Evolutionary conservation across 2,888 invertebrate species (phyloP), one percentile per base, ranked within the genome.

Genomic region (Epinotia ramella): DNA sequence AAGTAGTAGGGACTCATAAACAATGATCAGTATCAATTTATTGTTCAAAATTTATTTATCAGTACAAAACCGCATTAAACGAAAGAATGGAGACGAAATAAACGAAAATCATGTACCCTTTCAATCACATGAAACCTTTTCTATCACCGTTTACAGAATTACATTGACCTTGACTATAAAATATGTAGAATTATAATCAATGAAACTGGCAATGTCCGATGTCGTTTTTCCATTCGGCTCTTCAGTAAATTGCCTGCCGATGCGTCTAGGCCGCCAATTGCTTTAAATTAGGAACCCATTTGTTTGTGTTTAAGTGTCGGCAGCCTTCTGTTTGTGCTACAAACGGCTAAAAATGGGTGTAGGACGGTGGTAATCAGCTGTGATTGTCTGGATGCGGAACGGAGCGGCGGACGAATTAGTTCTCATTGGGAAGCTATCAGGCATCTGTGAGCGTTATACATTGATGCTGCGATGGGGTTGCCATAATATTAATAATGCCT

Each of bases 271-370:
- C 81, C 79, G 79, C 86, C 90, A 91, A 91, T 91, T 91, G 90
- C 82, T 83, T 86, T 87, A 88, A 91, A 92, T 92, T 89, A 91
- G 88, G 87, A 89, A 84, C 83, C 86, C 88, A 91, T 92, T 91
- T 88, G 87, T 91, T 84, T 84, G 84, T 84, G 87, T 89, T 76
- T 87, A 88, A 83, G 82, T 86, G 86, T 83, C 82, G 80, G 83
- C 81, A 80, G 83, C 80, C 83, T 84, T 85, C 85, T 87, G 88
- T 88, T 88, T 86, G 86, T 87, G 81, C 83, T 77, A 78, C 80
- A 65, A 76, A 76, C 73, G 64, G 79, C 80, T 77, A 78, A 79
- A 80, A 80, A 75, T 78, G 71, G 67, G 57, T 65, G 73, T 73
- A 56, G 68, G 66, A 56, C 71, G 67, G 67, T 72, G 79, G 53